Evolutionary conservation across 1,140 invertebrate species (phyloP).

Genomic region (Heliothis subflexa): DNA sequence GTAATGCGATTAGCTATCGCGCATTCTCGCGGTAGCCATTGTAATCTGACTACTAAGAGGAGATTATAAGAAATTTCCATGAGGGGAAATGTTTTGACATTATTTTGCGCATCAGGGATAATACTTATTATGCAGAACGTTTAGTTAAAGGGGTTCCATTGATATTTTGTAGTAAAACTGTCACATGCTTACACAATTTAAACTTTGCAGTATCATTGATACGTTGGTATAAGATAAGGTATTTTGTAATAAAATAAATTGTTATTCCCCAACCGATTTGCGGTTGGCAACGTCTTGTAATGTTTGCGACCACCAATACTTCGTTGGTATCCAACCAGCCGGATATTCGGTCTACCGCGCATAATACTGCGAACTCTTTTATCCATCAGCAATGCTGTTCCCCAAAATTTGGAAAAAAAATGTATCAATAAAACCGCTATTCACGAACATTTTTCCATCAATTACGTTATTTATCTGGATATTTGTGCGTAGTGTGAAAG

Average conservation of each 20-base stretch:
- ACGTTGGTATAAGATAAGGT: no score
- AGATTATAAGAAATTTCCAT: constrained; percentile 45
- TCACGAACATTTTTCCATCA: constrained; percentile 33
- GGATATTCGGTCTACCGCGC: constrained; percentile 32
- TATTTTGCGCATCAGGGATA: constrained; percentile 25
- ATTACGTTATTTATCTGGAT: constrained; percentile 43
- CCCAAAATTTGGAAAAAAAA: background rate
- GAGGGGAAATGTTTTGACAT: constrained; percentile 44
- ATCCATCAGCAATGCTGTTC: constrained; percentile 1
- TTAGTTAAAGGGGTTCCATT: background rate
- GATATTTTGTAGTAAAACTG: background rate
- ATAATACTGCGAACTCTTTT: constrained; percentile 26
- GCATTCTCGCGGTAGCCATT: constrained; percentile 61
- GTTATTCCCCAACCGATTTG: background rate
- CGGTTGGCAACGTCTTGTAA: background rate
- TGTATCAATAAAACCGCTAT: constrained; percentile 18
- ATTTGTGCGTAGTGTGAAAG: constrained; percentile 61
- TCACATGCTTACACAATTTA: background rate
- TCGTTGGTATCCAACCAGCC: constrained; percentile 1
- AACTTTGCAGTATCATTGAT: background rate
- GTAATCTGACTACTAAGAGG: constrained; percentile 57
- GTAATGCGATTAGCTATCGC: constrained; percentile 71
- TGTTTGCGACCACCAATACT: background rate
- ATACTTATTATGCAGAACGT: constrained; percentile 5
- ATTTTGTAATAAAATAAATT: no score